phyloP scores from a whole-genome alignment of 2,113 vertebrate species.

The Stictonetta naevosa region DNA sequence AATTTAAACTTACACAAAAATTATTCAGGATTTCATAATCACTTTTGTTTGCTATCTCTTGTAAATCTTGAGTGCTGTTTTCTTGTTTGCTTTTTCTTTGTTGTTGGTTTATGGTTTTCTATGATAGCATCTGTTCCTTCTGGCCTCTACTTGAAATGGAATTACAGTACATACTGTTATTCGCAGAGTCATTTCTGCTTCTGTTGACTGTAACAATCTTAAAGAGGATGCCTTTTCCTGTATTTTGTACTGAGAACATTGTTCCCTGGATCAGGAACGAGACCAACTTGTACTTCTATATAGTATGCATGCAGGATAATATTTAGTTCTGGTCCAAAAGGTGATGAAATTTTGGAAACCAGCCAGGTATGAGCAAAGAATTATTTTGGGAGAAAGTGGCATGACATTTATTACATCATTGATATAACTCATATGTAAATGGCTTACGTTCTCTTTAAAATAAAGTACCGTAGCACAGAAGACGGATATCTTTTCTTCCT shows the following conservation, averaged over 20 bases:
- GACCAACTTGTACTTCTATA: not conserved
- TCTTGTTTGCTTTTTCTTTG: not conserved
- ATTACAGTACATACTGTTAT: not conserved
- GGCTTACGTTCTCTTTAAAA: not conserved
- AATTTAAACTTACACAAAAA: not conserved
- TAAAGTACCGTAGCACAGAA: not conserved
- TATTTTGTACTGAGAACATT: not conserved
- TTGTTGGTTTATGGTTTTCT: not conserved
- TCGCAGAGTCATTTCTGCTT: not conserved
- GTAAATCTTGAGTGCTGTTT: not conserved
- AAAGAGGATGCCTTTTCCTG: not conserved
- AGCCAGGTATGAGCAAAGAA: not conserved
- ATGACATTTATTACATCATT: not conserved
- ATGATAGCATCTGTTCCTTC: not conserved
- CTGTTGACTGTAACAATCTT: not conserved
- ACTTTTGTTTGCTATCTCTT: not conserved
- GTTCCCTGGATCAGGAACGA: not conserved
- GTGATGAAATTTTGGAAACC: not conserved
- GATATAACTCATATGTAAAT: not conserved
- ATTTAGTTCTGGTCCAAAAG: not conserved
- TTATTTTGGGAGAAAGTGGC: not conserved
- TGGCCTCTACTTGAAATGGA: not conserved
- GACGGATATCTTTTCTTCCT: not conserved
- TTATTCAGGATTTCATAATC: not conserved
- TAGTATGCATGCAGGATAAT: fast-evolving